Percentiles rank a stretch among this genome's conserved stretches.
Evolutionary conservation across 2,113 vertebrate genomes (phyloP).

Genomic region (Australoheros scitulus): DNA sequence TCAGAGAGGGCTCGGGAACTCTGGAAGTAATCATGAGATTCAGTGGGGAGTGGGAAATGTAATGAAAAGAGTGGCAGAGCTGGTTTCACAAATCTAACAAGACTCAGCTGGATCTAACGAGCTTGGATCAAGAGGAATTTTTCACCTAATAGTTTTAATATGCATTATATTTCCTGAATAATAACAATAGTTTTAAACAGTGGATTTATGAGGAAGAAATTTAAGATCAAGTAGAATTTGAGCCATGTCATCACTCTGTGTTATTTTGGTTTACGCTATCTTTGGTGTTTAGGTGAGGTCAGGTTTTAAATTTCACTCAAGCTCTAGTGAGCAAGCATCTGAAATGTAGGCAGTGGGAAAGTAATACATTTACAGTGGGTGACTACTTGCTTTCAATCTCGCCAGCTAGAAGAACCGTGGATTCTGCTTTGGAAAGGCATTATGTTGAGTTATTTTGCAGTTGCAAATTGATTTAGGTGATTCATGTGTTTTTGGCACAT

Average conservation of each 20-base stretch:
- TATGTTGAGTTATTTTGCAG: constrained; percentile 38
- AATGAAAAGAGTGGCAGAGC: constrained; percentile 66
- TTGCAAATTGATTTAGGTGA: constrained; percentile 52
- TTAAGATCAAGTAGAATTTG: not conserved
- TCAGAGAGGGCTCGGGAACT: constrained; percentile 58
- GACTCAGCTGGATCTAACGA: constrained; percentile 48
- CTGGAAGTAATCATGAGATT: constrained; percentile 75
- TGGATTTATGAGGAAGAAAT: constrained; percentile 20
- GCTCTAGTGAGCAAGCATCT: constrained; percentile 35
- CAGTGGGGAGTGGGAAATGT: constrained; percentile 69
- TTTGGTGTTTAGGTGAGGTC: constrained; percentile 20
- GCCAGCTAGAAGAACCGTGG: constrained; percentile 11
- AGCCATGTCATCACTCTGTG: not conserved
- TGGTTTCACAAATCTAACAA: constrained; percentile 48
- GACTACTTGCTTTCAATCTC: constrained; percentile 56
- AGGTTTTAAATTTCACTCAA: constrained; percentile 45
- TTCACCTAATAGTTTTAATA: constrained; percentile 13
- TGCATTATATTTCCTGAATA: constrained; percentile 9
- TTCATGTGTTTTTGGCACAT: constrained; percentile 43
- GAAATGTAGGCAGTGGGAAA: constrained; percentile 32
- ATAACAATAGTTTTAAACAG: not conserved
- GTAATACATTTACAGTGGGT: constrained; percentile 51
- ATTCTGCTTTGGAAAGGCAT: constrained; percentile 24
- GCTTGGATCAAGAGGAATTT: constrained; percentile 40
- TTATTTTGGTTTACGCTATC: constrained; percentile 19